Base-by-base conservation (phyloP, 1,140 invertebrate species). In the Penaeus vannamei region DNA sequence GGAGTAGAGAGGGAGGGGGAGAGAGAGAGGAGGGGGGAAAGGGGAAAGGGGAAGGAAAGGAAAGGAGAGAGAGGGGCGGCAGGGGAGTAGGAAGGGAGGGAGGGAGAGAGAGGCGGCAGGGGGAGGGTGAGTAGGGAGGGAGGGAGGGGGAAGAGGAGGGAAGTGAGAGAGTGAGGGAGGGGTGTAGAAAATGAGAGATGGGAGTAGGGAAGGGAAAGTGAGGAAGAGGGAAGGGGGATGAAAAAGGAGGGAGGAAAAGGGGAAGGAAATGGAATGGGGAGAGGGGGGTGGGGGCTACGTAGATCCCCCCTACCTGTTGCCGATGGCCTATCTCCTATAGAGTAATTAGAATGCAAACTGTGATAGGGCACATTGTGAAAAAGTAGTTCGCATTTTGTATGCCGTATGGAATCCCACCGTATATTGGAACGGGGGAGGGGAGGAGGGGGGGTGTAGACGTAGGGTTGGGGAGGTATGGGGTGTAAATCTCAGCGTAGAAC, bases 181-280 rank as follows among this genome's bases (percentile, higher is more conserved):
- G 22, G 46, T n/a, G 53, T 10, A n/a, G 29, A 61, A 22, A n/a
- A 23, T 12, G 32, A 46, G 60, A 22, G n/a, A 64, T 42, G 26
- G 36, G 81, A 84, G 60, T 22, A 61, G 62, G 81, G 42, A 61
- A 84, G 80, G 60, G 80, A 60, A 29, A 84, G 81, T 36, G 81
- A 84, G 60, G 62, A 59, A 29, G 10, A 61, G 53, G 60, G 17
- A 61, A 20, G 29, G 66, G 29, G 8, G 29, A 17, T 26, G 66
- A 14, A 22, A 0, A 32, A 19, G n/a, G 29, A 20, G 8, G 66
- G 12, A 7, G 29, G 19, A 10, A 14, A 66, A 4, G 14, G 4
- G 14, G 64, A 14, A 14, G 23, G 62, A 66, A 7, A 66, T n/a
- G 29, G 66, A 22, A 17, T 3, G 32, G 19, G n/a, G 17, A 32